Conservation (phyloP, 2,888 invertebrate species). For the Temnothorax ravouxi region DNA sequence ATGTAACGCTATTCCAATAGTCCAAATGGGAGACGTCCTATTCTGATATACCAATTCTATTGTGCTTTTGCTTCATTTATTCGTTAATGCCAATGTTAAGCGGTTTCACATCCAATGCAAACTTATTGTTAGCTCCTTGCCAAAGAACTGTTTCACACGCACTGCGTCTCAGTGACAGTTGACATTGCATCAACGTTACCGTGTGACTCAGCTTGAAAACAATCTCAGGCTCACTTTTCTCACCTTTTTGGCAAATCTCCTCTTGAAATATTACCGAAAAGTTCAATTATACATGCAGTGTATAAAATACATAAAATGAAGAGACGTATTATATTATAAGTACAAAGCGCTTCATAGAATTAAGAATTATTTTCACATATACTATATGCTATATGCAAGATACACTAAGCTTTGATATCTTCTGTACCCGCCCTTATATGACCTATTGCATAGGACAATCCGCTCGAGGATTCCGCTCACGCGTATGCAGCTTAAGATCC, state of each 20-base stretch:
- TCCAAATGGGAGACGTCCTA: constrained; percentile 1
- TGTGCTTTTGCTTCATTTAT: constrained; percentile 23
- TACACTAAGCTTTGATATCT: not conserved
- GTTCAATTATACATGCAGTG: not conserved
- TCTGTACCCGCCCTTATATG: not conserved
- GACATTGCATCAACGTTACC: constrained; percentile 18
- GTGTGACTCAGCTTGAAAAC: constrained; percentile 8
- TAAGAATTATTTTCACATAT: not conserved
- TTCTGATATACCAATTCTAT: not conserved
- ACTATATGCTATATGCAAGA: not conserved
- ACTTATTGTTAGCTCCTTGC: constrained; percentile 17
- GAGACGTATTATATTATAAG: not conserved
- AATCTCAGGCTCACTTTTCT: not conserved
- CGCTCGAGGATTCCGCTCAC: constrained; percentile 69
- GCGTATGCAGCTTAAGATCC: constrained; percentile 57
- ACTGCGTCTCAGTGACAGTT: constrained; percentile 1
- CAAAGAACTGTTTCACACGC: constrained; percentile 5
- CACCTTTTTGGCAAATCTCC: not conserved
- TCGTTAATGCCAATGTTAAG: constrained; percentile 24
- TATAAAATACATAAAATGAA: not conserved
- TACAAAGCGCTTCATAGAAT: not conserved
- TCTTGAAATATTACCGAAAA: constrained; percentile 10
- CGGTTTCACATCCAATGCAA: constrained; percentile 4
- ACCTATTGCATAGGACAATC: constrained; percentile 14
- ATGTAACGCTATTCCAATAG: constrained; percentile 20